phyloP scores from a whole-genome alignment of 2,113 vertebrate species.

The Brevimyrus niger region DNA sequence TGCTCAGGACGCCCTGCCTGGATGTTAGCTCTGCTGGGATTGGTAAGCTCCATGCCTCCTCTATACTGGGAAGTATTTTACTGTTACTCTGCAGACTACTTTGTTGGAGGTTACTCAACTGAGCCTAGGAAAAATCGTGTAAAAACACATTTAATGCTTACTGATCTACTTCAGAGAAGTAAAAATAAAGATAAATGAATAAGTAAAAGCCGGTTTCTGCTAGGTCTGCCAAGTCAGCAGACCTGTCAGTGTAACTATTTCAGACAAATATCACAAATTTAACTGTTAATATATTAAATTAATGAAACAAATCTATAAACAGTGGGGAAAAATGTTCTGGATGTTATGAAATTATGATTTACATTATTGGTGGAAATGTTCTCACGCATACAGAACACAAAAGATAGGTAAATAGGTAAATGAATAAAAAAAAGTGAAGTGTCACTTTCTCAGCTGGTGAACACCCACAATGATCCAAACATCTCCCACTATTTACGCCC shows the following conservation, averaged over 20 bases:
- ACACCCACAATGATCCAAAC: neutral
- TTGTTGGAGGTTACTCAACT: constrained; percentile 99
- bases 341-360: constrained; percentile 50
- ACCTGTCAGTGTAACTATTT: neutral
- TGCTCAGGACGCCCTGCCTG: constrained; percentile 98
- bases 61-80: constrained; percentile 99
- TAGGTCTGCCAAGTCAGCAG: neutral
- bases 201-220: neutral
- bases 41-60: constrained; percentile 99
- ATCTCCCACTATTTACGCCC: neutral
- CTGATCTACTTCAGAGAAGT: neutral
- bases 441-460: constrained; percentile 1
- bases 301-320: constrained; percentile 22
- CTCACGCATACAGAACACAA: constrained; percentile 25
- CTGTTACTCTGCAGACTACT: constrained; percentile 99
- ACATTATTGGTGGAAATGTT: constrained; percentile 35
- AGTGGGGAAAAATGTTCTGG: constrained; percentile 23
- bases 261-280: neutral
- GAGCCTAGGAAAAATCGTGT: constrained; percentile 98
- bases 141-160: constrained; percentile 88
- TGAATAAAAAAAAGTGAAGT: neutral
- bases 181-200: neutral
- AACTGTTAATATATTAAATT: constrained; percentile 4
- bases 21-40: constrained; percentile 99
- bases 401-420: neutral